Percentiles rank a stretch among this genome's conserved stretches.
Evolutionary conservation across 1,140 invertebrate genomes (phyloP).

Genomic region (Drosophila varians): DNA sequence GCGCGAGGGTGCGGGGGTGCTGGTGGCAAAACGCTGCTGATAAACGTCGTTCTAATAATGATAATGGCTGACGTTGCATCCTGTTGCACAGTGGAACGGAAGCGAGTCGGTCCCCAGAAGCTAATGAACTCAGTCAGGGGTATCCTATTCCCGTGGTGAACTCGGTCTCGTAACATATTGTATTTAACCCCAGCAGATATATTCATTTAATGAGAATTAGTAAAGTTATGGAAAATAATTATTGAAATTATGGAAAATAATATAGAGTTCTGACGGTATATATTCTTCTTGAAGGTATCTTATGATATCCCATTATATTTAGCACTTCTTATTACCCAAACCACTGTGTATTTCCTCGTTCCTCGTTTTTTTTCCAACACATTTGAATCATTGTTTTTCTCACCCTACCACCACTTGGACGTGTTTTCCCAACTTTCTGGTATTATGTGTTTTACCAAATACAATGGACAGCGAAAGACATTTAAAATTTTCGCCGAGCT

Average conservation of each 20-base stretch:
- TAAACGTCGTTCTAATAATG: constrained; percentile 68
- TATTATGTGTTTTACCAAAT: constrained; percentile 26
- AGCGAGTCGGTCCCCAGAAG: constrained; percentile 11
- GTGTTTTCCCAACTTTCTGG: constrained; percentile 20
- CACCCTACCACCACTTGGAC: constrained; percentile 1
- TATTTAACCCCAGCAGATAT: not conserved
- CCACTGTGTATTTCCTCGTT: not conserved
- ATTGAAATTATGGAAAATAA: not conserved
- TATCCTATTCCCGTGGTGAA: constrained; percentile 2
- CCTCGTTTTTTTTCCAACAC: not conserved
- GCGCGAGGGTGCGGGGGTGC: too few species aligned
- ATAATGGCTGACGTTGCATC: constrained; percentile 67
- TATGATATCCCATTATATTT: too few species aligned
- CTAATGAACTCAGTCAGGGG: constrained; percentile 30
- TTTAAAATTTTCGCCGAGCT: constrained; percentile 72
- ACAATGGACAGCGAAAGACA: constrained; percentile 66
- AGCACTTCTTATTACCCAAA: not conserved
- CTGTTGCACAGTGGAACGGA: constrained; percentile 54
- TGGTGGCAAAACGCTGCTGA: constrained; percentile 32
- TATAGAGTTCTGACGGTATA: too few species aligned
- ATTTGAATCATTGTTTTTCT: constrained; percentile 24
- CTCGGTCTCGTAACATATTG: not conserved
- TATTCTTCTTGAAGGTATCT: too few species aligned
- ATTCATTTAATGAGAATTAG: not conserved
- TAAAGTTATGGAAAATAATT: not conserved